Base-by-base conservation (phyloP, 2,888 invertebrate species). In the Hirudinaria manillensis region DNA sequence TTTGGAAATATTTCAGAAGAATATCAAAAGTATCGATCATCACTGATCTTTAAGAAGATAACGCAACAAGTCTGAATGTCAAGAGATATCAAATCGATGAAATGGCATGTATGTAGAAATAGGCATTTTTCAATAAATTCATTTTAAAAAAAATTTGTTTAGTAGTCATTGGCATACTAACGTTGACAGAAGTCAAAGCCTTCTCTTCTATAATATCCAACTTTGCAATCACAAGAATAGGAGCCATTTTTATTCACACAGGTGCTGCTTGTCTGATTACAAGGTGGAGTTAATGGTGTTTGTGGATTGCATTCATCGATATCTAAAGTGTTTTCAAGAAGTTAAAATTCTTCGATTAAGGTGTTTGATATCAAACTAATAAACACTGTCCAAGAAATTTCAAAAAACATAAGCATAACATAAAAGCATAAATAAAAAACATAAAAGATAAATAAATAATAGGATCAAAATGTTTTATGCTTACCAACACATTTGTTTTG, bases 161-260 rank as follows among this genome's bases (percentile, higher is more conserved):
- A 51, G 21, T 27, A 21, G 19, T 53, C 3, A 16, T 4, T 51
- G n/a, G 29, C 3, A 27, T 7, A 53, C 32, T 34, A 34, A 72
- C 72, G 36, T 72, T 72, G 72, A 34, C 61, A 61, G 32, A 72
- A 34, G n/a, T 2, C 2, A 10, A 29, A 21, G 34, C 27, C 10
- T 19, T 72, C 56, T 29, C n/a, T 24, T 45, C 45, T 45, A 45
- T 45, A 45, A 29, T 51, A 71, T 38, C 76, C 76, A 24, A 13
- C 16, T 13, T 72, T 66, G 53, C 72, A 76, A 0, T 55, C 38
- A 45, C 76, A 76, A 24, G 65, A 66, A 72, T 76, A 76, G 36
- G 38, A 38, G 2, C 76, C 76, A 29, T 72, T 36, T 16, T 51
- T 51, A 34, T 76, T 76, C 21, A 29, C 32, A 34, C 76, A 76